Evolutionary conservation across 2,113 vertebrate species (phyloP), one percentile per base, ranked within the genome.

Genomic region (Alaudala cheleensis): DNA sequence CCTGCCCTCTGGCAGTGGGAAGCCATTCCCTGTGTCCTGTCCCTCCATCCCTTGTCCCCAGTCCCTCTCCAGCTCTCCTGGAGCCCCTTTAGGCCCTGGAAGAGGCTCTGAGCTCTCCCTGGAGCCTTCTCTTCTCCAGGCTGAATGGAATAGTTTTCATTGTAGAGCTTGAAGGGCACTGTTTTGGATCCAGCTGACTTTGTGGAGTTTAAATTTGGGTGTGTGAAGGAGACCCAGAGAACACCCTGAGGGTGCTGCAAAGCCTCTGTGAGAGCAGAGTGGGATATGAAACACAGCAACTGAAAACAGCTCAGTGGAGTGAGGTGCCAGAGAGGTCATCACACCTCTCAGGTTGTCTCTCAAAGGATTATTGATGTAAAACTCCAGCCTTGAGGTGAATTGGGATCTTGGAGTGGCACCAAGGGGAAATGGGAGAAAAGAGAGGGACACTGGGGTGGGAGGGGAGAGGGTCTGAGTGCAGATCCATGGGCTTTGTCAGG

Each of bases 401-500:
- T 58, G 58, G 26, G 51, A 61, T 17, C 31, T 31, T 60, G 29
- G 20, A 40, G 22, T 12, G 67, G 45, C 84, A 8, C 44, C 78
- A 17, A 13, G 34, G 33, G 70, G 8, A 64, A 53, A 60, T 2
- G 5, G 29, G 39, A 57, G 57, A 18, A 49, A 23, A 34, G 33
- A 88, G 45, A 5, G 29, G 13, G n/a, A 4, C 1, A 1, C 1
- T 19, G 51, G 58, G 33, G 11, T 29, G 10, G 1, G 19, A 60
- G 23, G 5, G 49, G 58, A 49, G n/a, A n/a, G 45, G 37, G 45
- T 40, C 23, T 39, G 18, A 57, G 71, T 24, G 3, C 15, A 26
- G 53, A 12, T 34, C 74, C 56, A 2, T 2, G 39, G 5, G 8
- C 10, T 5, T 28, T 88, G 33, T 64, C 67, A 37, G 53, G 26